Base-by-base conservation (phyloP, 2,888 invertebrate species). In the Acleris sparsana region DNA sequence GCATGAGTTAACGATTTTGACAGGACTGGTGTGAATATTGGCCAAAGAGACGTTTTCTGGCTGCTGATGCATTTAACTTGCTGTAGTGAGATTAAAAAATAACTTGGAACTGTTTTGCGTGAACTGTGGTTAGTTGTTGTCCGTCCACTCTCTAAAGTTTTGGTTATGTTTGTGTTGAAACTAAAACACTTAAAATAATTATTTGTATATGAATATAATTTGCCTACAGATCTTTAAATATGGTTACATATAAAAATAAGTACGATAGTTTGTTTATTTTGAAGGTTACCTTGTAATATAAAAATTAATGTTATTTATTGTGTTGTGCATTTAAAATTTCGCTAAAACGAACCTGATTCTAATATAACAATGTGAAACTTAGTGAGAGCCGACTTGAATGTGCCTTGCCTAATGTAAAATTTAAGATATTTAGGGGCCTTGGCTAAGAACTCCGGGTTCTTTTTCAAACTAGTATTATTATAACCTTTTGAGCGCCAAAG, bases 41-140 rank as follows among this genome's bases (percentile, higher is more conserved):
- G 62, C 63, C 66, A 63, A 66, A 63, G 61, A 68, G 58, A 57
- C 67, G 66, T 51, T 56, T 65, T 56, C 76, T 73, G 78, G 83
- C 76, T 78, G 76, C 57, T 76, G 76, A 79, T 88, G 88, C 88
- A 88, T 88, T 88, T 88, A 88, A 79, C 78, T 71, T 70, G 71
- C 77, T 72, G 74, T 81, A 84, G 82, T 85, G 83, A 86, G 84
- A 84, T 78, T 79, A 49, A 18, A 63, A 61, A 53, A 48, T 55
- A 60, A 60, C 57, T 62, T 52, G 75, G 74, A 73, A 76, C 46
- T 65, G 25, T 75, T 73, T 78, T 85, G 84, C 83, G 84, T 85
- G 57, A 33, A 49, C 9, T 55, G 9, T 56, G 51, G 39, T 18
- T 53, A 39, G 48, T 43, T 39, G 53, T 55, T 17, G 51, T 65